Percentiles rank a stretch among this genome's conserved stretches.
phyloP scores from a whole-genome alignment of 2,113 vertebrate genomes.

The Gyps fulvus region DNA sequence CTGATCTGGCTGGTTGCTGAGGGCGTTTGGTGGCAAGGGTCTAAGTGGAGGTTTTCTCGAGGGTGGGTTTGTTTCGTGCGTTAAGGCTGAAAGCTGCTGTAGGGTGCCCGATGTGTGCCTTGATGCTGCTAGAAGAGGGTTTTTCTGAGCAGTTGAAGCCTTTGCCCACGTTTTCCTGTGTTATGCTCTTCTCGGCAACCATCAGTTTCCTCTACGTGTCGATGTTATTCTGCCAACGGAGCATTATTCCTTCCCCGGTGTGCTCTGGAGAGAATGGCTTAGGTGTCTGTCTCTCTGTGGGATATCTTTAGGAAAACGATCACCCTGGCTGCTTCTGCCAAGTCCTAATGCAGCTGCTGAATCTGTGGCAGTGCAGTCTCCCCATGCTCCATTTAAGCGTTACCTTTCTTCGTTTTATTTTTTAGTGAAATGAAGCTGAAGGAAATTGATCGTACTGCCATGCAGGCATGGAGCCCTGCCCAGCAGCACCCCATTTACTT shows the following conservation, averaged over 20 bases:
- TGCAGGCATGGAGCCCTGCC: constrained; percentile 95
- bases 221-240: rapidly evolving
- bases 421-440: constrained; percentile 92
- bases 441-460: constrained; percentile 91
- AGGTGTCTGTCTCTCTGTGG: too few relatives aligned
- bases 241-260: not conserved
- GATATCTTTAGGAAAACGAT: not conserved
- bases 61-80: rapidly evolving
- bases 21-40: rapidly evolving
- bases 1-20: not conserved
- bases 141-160: not conserved
- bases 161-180: not conserved
- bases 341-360: not conserved
- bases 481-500: constrained; percentile 93
- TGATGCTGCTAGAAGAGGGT: not conserved
- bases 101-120: rapidly evolving
- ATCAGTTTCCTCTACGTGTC: not conserved
- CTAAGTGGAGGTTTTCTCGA: rapidly evolving
- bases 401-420: not conserved
- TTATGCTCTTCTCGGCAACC: rapidly evolving
- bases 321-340: not conserved
- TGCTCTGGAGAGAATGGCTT: not conserved
- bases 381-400: rapidly evolving
- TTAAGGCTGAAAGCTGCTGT: not conserved
- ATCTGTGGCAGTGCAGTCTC: not conserved